A percentile compares a stretch with the other conserved stretches of the same genome.
phyloP scores from a whole-genome alignment of 2,113 vertebrate species.

The Carettochelys insculpta region DNA sequence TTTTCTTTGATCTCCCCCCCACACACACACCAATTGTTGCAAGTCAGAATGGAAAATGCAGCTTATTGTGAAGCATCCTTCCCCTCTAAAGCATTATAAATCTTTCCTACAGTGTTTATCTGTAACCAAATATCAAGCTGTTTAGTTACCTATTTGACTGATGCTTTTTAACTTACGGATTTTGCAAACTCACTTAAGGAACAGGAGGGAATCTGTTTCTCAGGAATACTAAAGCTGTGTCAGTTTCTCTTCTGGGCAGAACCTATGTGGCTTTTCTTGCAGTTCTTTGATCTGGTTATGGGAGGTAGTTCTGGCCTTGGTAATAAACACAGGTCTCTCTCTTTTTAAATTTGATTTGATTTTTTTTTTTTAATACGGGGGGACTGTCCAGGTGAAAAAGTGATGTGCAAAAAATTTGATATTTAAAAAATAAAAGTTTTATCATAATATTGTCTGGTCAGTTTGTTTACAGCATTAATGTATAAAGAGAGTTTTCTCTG shows the following conservation, averaged over 20 bases:
- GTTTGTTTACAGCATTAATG: background rate
- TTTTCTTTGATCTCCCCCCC: slow-evolving; percentile 21
- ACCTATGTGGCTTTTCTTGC: background rate
- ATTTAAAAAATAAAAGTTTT: slow-evolving; percentile 63
- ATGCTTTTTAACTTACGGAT: slow-evolving; percentile 65
- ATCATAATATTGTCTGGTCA: slow-evolving; percentile 49
- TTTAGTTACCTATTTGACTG: slow-evolving; percentile 25
- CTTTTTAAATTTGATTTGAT: slow-evolving; percentile 42
- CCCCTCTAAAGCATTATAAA: slow-evolving; percentile 50
- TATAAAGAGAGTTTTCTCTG: background rate
- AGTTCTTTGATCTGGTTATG: slow-evolving; percentile 43
- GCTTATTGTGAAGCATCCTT: slow-evolving; percentile 40
- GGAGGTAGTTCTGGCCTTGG: slow-evolving; percentile 73
- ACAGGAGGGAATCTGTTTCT: slow-evolving; percentile 74
- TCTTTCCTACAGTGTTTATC: slow-evolving; percentile 49
- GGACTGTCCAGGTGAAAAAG: slow-evolving; percentile 50
- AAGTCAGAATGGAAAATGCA: slow-evolving; percentile 31
- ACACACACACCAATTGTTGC: too few relatives aligned
- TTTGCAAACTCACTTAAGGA: slow-evolving; percentile 62
- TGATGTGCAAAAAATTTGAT: slow-evolving; percentile 69
- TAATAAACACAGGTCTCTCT: slow-evolving; percentile 61
- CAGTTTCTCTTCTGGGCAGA: slow-evolving; percentile 61
- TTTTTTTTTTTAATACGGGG: slow-evolving; percentile 49
- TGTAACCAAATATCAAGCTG: background rate
- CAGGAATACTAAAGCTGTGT: slow-evolving; percentile 76